Evolutionary conservation across 1,140 invertebrate species (phyloP).

Genomic region (Pararge aegeria): DNA sequence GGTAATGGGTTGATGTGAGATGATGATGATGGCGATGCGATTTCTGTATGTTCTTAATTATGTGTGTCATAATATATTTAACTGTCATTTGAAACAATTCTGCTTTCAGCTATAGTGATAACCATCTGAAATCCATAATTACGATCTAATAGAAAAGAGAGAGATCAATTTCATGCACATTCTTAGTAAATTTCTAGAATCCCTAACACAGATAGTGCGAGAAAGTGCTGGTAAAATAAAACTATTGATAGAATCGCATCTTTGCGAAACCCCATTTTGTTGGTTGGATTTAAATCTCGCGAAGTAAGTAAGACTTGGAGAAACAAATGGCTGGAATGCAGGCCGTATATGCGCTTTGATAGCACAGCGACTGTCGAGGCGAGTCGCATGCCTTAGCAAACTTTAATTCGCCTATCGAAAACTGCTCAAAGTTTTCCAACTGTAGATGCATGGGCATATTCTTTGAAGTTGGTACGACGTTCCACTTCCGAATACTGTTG

Average conservation of each 20-base stretch:
- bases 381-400: slow-evolving; percentile 43
- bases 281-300: slow-evolving; percentile 40
- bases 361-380: slow-evolving; percentile 11
- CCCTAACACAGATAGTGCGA: no score
- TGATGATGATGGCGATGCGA: no score
- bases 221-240: no score
- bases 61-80: no score
- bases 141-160: no score
- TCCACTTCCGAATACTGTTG: not conserved
- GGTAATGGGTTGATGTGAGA: no score
- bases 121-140: no score
- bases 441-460: slow-evolving; percentile 24
- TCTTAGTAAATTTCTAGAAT: no score
- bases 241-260: not conserved
- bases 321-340: slow-evolving; percentile 59
- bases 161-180: no score
- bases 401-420: slow-evolving; percentile 47
- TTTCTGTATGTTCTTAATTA: no score
- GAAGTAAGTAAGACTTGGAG: slow-evolving; percentile 48
- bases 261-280: slow-evolving; percentile 22
- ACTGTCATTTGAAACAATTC: no score
- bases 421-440: slow-evolving; percentile 15
- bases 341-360: slow-evolving; percentile 55
- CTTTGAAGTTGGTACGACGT: slow-evolving; percentile 6
- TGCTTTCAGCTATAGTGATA: no score